A percentile compares a stretch with the other conserved stretches of the same genome.
phyloP scores from a whole-genome alignment of 2,797 vertebrate genomes.

The Garrulus glandarius region DNA sequence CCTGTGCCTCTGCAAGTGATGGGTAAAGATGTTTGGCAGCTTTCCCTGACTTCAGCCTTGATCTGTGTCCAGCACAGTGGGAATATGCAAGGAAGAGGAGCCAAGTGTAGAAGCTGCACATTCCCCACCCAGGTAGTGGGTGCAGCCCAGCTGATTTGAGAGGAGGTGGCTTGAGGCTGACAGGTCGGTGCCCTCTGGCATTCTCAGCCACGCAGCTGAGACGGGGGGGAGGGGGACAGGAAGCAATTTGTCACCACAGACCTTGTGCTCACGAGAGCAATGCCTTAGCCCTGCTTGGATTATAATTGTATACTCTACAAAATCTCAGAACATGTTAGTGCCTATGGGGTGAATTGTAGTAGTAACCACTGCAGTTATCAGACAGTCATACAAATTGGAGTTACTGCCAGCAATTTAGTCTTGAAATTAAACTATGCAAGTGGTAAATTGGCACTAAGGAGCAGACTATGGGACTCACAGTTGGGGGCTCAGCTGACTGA shows the following conservation, averaged over 20 bases:
- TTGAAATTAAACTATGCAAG: conserved; percentile 59
- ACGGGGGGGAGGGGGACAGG: not conserved
- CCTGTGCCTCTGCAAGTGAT: not conserved
- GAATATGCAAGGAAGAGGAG: not conserved
- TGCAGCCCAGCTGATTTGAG: not conserved
- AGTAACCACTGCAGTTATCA: not conserved
- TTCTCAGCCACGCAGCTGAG: not conserved
- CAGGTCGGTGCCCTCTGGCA: not conserved
- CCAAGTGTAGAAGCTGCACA: rapidly evolving
- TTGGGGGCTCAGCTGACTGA: conserved; percentile 67
- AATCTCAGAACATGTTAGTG: not conserved
- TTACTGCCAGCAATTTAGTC: conserved; percentile 52
- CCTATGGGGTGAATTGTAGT: conserved; percentile 11
- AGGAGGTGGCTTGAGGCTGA: not conserved
- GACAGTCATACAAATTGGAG: conserved; percentile 23
- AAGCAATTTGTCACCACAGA: not conserved
- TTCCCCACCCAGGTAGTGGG: not conserved
- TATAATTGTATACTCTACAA: not conserved
- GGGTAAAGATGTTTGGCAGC: not conserved
- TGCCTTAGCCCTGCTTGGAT: not conserved
- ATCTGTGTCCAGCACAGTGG: rapidly evolving
- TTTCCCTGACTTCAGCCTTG: not conserved
- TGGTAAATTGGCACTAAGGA: conserved; percentile 70
- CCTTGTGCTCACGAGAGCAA: not conserved
- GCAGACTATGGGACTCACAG: conserved; percentile 55